A percentile compares a stretch with the other conserved stretches of the same genome.
These are phyloP conservation scores for Micrasema minimum DNA, from an alignment of 1,140 invertebrate genomes.

Conservation along the genomic window DNA sequence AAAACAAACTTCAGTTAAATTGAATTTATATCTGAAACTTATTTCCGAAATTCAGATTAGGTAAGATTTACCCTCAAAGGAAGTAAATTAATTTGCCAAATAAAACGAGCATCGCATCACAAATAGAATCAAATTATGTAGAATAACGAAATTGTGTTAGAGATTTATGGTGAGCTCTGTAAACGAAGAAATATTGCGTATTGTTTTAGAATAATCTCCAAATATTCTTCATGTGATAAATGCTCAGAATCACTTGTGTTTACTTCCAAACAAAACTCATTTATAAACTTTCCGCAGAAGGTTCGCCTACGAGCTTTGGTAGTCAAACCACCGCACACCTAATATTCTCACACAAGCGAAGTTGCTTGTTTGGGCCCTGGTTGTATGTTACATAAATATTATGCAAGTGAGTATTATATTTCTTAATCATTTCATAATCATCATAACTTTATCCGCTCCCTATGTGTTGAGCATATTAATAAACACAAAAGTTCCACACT, in stretches of 20 bases:
- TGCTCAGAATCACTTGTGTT: slow-evolving; percentile 22
- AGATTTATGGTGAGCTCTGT: slow-evolving; percentile 7
- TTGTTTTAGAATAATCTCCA: slow-evolving; percentile 24
- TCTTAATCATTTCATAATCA: not conserved
- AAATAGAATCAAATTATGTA: not conserved
- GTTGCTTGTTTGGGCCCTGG: not conserved
- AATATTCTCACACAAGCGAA: not conserved
- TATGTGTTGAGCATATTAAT: not conserved
- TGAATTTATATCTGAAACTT: not conserved
- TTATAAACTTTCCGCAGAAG: slow-evolving; percentile 30
- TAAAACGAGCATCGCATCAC: not conserved
- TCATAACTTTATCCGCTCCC: no score
- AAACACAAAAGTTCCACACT: no score
- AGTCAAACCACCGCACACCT: not conserved
- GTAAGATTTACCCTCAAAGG: not conserved
- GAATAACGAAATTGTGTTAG: not conserved
- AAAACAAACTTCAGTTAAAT: not conserved
- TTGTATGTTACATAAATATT: not conserved
- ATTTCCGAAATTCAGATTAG: not conserved
- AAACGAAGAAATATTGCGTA: slow-evolving; percentile 12
- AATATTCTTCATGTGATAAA: slow-evolving; percentile 26
- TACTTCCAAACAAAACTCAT: slow-evolving; percentile 33
- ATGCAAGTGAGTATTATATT: not conserved
- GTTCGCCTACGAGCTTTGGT: not conserved
- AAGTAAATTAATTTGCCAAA: not conserved